Evolutionary conservation across 2,888 invertebrate genomes (phyloP).

Genomic region (Agrochola lychnidis): DNA sequence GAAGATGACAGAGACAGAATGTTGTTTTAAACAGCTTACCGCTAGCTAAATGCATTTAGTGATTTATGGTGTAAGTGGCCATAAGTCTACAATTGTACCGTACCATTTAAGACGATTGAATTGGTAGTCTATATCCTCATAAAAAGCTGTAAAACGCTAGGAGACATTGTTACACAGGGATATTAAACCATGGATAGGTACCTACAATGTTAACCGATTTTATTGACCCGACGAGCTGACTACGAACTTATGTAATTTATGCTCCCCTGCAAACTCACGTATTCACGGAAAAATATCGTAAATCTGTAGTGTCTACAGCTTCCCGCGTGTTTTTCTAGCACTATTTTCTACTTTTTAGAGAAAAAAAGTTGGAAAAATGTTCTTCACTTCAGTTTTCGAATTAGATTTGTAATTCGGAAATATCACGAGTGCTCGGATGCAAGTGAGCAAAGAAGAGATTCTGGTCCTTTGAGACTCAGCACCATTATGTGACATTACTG

Average conservation of each 20-base stretch:
- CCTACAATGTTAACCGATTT: constrained; percentile 28
- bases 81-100: neutral
- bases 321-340: constrained; percentile 19
- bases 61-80: neutral
- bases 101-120: neutral
- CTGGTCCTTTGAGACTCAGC: constrained; percentile 37
- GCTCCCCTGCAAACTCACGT: constrained; percentile 43
- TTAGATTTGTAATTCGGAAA: constrained; percentile 29
- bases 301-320: constrained; percentile 53
- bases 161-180: constrained; percentile 6
- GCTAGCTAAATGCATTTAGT: neutral
- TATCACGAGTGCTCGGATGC: constrained; percentile 3
- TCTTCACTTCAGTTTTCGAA: no score
- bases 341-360: constrained; percentile 24
- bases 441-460: constrained; percentile 35
- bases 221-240: constrained; percentile 49
- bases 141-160: constrained; percentile 2
- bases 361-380: neutral
- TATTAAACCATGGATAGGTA: constrained; percentile 17
- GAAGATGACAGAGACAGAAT: neutral
- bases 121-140: constrained; percentile 4
- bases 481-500: constrained; percentile 44
- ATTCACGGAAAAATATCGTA: constrained; percentile 53
- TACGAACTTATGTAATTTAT: constrained; percentile 56
- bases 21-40: no score